A percentile compares a stretch with the other conserved stretches of the same genome.
These are phyloP conservation scores for Psittacula derbiana DNA, from an alignment of 2,797 vertebrate genomes.

Conservation along the genomic window DNA sequence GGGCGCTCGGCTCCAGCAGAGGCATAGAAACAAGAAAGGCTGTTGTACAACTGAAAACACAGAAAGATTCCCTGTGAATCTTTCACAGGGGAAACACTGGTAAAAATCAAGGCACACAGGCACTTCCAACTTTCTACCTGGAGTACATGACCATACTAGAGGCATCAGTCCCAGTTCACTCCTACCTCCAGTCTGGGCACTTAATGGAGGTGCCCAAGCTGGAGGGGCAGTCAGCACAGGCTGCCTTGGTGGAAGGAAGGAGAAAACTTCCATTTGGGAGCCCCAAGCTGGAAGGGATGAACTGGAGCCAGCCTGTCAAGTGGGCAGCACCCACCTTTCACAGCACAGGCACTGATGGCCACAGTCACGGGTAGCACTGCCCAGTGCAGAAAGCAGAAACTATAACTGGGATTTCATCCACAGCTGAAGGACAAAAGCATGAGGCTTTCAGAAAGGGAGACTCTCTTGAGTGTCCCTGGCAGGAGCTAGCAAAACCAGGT, in stretches of 20 bases:
- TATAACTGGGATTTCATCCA: not conserved
- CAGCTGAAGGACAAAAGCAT: not conserved
- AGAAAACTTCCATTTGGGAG: not conserved
- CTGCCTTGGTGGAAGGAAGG: not conserved
- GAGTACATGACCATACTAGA: not conserved
- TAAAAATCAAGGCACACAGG: not conserved
- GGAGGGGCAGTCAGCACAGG: rapidly evolving
- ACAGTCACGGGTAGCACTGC: not conserved
- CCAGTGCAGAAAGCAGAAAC: not conserved
- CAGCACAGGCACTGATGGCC: rapidly evolving
- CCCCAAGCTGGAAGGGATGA: not conserved
- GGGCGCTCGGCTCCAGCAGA: rapidly evolving
- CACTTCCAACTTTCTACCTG: not conserved
- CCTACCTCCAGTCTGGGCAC: rapidly evolving
- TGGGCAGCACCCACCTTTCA: not conserved
- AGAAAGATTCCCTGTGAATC: too few species aligned
- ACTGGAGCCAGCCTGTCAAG: not conserved
- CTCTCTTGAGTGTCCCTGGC: not conserved
- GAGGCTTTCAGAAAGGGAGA: not conserved
- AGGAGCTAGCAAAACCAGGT: not conserved
- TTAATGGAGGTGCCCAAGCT: too few species aligned
- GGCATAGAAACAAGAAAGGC: not conserved
- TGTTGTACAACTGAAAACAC: not conserved
- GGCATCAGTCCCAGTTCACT: rapidly evolving
- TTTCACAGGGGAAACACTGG: not conserved